Evolutionary conservation across 2,113 vertebrate genomes (phyloP).

Genomic region (Ophiodon elongatus): DNA sequence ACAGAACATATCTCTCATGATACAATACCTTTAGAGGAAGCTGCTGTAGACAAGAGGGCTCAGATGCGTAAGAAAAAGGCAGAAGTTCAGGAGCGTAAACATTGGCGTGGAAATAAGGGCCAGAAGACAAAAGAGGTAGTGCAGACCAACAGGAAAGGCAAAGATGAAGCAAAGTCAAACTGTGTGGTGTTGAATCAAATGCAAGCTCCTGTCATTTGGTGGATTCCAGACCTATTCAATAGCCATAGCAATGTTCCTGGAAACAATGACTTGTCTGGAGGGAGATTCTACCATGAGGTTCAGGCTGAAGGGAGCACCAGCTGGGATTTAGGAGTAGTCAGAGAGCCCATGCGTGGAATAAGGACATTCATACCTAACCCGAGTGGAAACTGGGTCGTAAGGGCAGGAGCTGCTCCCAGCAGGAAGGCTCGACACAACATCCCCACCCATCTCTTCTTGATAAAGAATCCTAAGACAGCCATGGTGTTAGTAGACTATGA

Average conservation of each 20-base stretch:
- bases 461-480: conserved; percentile 18
- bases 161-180: not conserved
- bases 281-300: conserved; percentile 50
- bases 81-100: conserved; percentile 10
- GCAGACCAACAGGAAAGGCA: conserved; percentile 1
- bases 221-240: not conserved
- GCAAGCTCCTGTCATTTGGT: not conserved
- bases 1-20: conserved; percentile 38
- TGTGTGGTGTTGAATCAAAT: not conserved
- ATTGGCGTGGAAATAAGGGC: conserved; percentile 24
- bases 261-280: conserved; percentile 21
- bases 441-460: not conserved
- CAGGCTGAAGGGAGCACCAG: not conserved
- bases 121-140: not conserved
- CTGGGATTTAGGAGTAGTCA: conserved; percentile 39
- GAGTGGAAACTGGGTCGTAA: conserved; percentile 39
- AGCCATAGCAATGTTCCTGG: conserved; percentile 6
- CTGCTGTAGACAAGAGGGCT: conserved; percentile 22
- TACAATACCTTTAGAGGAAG: conserved; percentile 44
- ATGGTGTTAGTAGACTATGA: conserved; percentile 58
- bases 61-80: conserved; percentile 8
- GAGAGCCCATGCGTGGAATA: not conserved
- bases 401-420: not conserved
- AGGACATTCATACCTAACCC: not conserved
- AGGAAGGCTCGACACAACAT: not conserved